Evolutionary conservation across 2,797 vertebrate species (phyloP).

Genomic region (Numenius phaeopus): DNA sequence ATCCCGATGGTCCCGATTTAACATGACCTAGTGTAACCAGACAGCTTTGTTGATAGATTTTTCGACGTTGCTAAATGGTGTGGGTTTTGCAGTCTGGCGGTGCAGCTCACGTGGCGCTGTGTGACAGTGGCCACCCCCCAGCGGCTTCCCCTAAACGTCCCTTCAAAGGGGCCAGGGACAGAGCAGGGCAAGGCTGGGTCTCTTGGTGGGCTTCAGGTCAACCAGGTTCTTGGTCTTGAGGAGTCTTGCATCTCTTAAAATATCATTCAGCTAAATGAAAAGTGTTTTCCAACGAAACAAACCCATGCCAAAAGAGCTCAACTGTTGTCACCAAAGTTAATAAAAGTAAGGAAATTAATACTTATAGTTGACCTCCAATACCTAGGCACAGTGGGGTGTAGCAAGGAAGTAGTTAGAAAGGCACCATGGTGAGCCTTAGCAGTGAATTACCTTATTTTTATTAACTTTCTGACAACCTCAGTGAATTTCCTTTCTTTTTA

Average conservation of each 20-base stretch:
- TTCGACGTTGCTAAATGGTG: rapidly evolving
- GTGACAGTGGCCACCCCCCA: not conserved
- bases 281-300: not conserved
- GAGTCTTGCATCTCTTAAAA: not conserved
- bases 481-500: conserved; percentile 79
- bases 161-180: rapidly evolving
- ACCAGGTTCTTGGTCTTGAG: not conserved
- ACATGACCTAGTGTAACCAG: not conserved
- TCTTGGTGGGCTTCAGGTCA: no score
- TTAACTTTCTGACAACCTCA: conserved; percentile 70
- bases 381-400: conserved; percentile 55
- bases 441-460: conserved; percentile 71
- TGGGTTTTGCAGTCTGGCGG: not conserved
- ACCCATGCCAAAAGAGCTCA: not conserved
- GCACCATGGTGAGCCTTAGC: conserved; percentile 67
- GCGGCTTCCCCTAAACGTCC: rapidly evolving
- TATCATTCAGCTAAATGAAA: not conserved
- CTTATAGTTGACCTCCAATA: conserved; percentile 53
- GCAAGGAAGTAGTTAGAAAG: conserved; percentile 68
- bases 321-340: conserved; percentile 28
- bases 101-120: rapidly evolving
- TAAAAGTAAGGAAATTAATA: conserved; percentile 21
- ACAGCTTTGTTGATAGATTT: not conserved
- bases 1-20: not conserved
- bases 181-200: not conserved